Evolutionary conservation across 92 coral and sea anemone genomes (phyloP), one percentile per base, ranked within the genome.

Genomic region (Actinernus sp.): DNA sequence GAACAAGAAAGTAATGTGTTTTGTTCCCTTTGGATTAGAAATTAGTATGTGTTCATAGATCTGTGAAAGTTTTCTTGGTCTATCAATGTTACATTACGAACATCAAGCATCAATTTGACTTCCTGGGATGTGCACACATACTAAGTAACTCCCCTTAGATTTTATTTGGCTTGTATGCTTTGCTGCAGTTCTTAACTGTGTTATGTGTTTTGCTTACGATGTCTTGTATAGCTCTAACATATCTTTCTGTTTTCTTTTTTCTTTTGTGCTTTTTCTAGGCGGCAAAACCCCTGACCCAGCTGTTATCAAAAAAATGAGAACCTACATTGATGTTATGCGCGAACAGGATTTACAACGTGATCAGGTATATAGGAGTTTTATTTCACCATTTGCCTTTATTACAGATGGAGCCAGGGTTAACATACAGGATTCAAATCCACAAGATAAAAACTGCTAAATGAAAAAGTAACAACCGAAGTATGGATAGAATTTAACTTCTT

Each of bases 201-300:
- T n/a, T n/a, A n/a, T n/a, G n/a, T n/a, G n/a, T n/a, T n/a, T n/a
- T n/a, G n/a, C n/a, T n/a, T n/a, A n/a, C n/a, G n/a, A n/a, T n/a
- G n/a, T n/a, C n/a, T n/a, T n/a, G n/a, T n/a, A n/a, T n/a, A n/a
- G n/a, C n/a, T 39, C 58, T 45, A 49, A 64, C 13, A 16, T 38
- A 30, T 31, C 46, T 58, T 49, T 68, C 50, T 58, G 73, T 52
- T 78, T 43, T 74, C 52, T 55, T 65, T 8, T 74, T 75, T 66
- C 58, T 78, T 18, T n/a, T n/a, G n/a, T n/a, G n/a, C n/a, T 85
- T 78, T 68, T 82, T 75, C 31, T 67, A 88, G 93, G 97, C 68
- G 91, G 96, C 23, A 91, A 95, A 82, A 95, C 99, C 18, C 99
- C 99, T 2, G 99, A 95, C 61, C 88, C 97, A 22, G 12, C 83